A percentile compares a stretch with the other conserved stretches of the same genome.
Evolutionary conservation across 1,140 invertebrate genomes (phyloP).

Genomic region (Hestina assimilis): DNA sequence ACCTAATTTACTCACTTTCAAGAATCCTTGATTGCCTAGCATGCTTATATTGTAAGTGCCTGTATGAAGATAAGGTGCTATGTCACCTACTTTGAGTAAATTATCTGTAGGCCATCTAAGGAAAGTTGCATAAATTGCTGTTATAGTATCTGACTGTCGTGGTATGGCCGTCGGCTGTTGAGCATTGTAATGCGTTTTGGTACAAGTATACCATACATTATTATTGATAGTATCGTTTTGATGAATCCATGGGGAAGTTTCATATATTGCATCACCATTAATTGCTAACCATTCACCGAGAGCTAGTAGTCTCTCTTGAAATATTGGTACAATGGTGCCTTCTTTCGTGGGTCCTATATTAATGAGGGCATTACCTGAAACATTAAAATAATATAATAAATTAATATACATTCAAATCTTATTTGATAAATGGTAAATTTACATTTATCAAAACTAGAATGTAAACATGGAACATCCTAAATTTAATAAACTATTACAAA

Average conservation of each 20-base stretch:
- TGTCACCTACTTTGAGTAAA: constrained; percentile 73
- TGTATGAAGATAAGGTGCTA: constrained; percentile 49
- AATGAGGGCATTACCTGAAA: constrained; percentile 89
- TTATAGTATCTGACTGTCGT: constrained; percentile 34
- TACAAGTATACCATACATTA: constrained; percentile 88
- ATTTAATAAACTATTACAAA: no score
- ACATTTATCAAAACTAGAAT: no score
- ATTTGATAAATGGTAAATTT: no score
- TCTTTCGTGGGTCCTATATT: constrained; percentile 95
- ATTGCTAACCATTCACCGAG: constrained; percentile 88
- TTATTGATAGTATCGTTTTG: constrained; percentile 90
- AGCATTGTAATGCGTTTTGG: constrained; percentile 47
- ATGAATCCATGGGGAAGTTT: constrained; percentile 85
- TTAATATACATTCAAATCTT: not conserved
- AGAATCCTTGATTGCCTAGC: constrained; percentile 60
- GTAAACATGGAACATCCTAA: no score
- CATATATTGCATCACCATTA: constrained; percentile 95
- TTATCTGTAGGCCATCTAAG: constrained; percentile 83
- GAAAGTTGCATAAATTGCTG: constrained; percentile 81
- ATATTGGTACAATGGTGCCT: constrained; percentile 92
- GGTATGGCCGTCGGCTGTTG: constrained; percentile 38
- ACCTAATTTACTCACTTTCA: constrained; percentile 39
- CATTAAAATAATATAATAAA: not conserved
- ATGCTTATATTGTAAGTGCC: constrained; percentile 55
- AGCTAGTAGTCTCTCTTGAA: constrained; percentile 89